These are phyloP conservation scores for Ibycter americanus DNA, from an alignment of 2,797 vertebrate species.

Conservation along the genomic window DNA sequence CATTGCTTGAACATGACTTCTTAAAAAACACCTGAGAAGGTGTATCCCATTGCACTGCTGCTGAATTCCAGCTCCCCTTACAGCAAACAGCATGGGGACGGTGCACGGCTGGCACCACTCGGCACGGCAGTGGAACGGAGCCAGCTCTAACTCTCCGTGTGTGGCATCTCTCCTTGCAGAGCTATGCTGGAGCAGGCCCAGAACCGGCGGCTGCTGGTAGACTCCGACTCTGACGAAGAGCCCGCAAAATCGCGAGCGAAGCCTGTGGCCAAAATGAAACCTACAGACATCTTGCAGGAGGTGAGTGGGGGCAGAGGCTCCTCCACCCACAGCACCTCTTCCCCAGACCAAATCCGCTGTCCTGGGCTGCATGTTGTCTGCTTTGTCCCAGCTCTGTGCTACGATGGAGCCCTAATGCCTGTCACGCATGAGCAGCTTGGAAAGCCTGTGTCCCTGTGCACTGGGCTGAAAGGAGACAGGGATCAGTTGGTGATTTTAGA, in stretches of 20 bases:
- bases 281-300: conserved; percentile 80
- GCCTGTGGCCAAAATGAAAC: neutral
- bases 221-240: conserved; percentile 88
- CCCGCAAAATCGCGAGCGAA: rapidly evolving
- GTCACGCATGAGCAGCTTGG: neutral
- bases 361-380: neutral
- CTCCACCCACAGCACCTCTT: neutral
- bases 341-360: rapidly evolving
- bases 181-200: conserved; percentile 85
- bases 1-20: neutral
- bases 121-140: rapidly evolving
- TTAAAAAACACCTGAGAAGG: rapidly evolving
- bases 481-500: neutral
- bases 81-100: rapidly evolving
- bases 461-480: neutral
- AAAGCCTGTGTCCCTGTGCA: neutral
- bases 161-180: neutral
- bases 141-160: rapidly evolving
- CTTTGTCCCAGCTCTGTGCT: neutral
- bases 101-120: rapidly evolving
- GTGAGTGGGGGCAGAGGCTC: conserved; percentile 46
- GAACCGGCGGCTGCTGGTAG: conserved; percentile 80
- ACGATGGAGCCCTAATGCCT: neutral
- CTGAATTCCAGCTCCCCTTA: neutral
- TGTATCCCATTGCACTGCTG: neutral